Evolutionary conservation across 2,113 vertebrate genomes (phyloP).

Genomic region (Phalacrocorax pelagicus): DNA sequence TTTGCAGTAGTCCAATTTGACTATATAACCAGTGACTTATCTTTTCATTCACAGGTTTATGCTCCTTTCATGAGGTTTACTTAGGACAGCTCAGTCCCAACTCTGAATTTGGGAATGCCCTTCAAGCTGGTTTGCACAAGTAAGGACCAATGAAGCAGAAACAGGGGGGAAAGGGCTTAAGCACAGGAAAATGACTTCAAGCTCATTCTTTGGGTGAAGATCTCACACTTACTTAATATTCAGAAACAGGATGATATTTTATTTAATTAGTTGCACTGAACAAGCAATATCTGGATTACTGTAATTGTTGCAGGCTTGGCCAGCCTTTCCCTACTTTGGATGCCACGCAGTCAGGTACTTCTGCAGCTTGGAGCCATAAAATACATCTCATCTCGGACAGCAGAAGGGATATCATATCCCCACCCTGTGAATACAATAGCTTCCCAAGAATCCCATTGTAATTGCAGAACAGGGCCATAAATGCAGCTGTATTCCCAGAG

Average conservation of each 20-base stretch:
- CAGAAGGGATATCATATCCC: neutral
- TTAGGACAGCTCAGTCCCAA: neutral
- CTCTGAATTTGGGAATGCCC: neutral
- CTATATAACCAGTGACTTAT: neutral
- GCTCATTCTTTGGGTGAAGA: neutral
- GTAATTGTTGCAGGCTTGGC: neutral
- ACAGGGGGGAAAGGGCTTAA: neutral
- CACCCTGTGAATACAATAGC: neutral
- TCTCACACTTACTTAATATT: neutral
- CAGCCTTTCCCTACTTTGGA: neutral
- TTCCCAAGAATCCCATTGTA: neutral
- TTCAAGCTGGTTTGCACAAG: neutral
- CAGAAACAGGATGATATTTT: neutral
- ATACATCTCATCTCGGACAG: neutral
- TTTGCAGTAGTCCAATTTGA: neutral
- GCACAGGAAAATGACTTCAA: neutral
- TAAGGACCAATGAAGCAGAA: neutral
- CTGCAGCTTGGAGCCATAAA: neutral
- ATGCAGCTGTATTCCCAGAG: neutral
- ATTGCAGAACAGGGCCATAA: neutral
- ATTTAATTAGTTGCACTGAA: neutral
- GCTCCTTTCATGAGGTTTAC: neutral
- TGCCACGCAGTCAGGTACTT: neutral
- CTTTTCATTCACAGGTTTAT: neutral
- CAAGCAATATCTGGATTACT: neutral